Evolutionary conservation across 2,888 invertebrate species (phyloP).

Genomic region (Diogma glabrata): DNA sequence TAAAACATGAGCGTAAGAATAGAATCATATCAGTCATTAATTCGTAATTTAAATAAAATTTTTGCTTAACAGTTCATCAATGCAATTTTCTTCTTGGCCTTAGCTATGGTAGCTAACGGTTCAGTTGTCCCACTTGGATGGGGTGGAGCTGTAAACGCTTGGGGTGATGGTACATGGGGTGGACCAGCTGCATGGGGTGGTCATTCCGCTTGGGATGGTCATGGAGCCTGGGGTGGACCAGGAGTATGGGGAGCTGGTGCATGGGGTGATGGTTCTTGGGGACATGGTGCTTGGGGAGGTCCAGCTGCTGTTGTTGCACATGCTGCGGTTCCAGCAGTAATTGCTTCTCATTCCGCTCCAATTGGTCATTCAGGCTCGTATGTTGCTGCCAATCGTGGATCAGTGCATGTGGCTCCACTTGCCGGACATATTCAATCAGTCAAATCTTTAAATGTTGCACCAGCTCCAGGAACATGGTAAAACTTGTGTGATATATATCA

Average conservation of each 20-base stretch:
- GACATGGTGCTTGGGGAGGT: constrained; percentile 25
- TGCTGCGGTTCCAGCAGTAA: constrained; percentile 32
- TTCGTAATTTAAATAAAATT: too few species aligned
- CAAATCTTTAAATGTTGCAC: constrained; percentile 40
- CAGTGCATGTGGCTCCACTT: constrained; percentile 42
- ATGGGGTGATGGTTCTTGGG: constrained; percentile 19
- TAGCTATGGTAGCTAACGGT: constrained; percentile 32
- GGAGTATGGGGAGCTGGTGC: constrained; percentile 18
- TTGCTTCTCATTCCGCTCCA: constrained; percentile 35
- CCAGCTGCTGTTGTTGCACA: constrained; percentile 33
- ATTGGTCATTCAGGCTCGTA: constrained; percentile 34
- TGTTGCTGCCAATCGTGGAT: constrained; percentile 44
- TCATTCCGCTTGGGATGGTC: too few species aligned
- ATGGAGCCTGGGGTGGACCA: background rate
- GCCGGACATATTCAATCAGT: constrained; percentile 40
- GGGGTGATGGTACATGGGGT: constrained; percentile 21
- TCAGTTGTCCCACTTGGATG: constrained; percentile 25
- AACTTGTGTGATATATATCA: background rate
- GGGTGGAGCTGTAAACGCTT: constrained; percentile 12
- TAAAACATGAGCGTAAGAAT: constrained; percentile 8
- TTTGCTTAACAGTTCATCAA: constrained; percentile 25
- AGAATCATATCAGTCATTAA: too few species aligned
- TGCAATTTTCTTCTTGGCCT: constrained; percentile 33
- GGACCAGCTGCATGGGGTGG: too few species aligned
- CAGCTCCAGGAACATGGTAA: constrained; percentile 40